Percentiles rank a stretch among this genome's conserved stretches.
Evolutionary conservation across 2,797 vertebrate genomes (phyloP).

Genomic region (Hippopotamyrus pictus): DNA sequence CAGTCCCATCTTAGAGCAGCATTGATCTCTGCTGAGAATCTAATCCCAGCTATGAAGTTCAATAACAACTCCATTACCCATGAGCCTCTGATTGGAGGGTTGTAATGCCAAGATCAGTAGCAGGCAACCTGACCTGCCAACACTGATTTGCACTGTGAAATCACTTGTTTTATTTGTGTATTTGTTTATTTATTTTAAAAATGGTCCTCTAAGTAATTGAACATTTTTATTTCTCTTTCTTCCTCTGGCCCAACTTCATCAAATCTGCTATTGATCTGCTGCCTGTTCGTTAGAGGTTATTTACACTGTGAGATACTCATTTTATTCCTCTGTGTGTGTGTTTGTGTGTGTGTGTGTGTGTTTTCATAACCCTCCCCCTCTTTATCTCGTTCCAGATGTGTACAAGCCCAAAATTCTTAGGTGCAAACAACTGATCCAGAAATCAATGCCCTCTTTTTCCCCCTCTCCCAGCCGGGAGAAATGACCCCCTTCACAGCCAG

Average conservation of each 20-base stretch:
- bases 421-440: slow-evolving; percentile 46
- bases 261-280: slow-evolving; percentile 56
- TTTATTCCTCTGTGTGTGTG: slow-evolving; percentile 38
- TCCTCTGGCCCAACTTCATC: slow-evolving; percentile 45
- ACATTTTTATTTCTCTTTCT: slow-evolving; percentile 54
- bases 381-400: slow-evolving; percentile 44
- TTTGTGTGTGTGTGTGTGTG: slow-evolving; percentile 31
- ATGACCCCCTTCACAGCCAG: slow-evolving; percentile 66
- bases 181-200: slow-evolving; percentile 40
- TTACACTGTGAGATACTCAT: slow-evolving; percentile 43
- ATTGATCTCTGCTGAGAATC: slow-evolving; percentile 71
- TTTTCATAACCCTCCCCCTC: slow-evolving; percentile 23
- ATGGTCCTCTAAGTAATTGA: slow-evolving; percentile 64
- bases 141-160: slow-evolving; percentile 70
- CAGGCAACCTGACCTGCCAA: slow-evolving; percentile 65
- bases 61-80: slow-evolving; percentile 74
- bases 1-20: slow-evolving; percentile 68
- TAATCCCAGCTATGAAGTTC: slow-evolving; percentile 71
- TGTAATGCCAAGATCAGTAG: slow-evolving; percentile 69
- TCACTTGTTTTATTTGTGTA: slow-evolving; percentile 55
- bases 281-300: slow-evolving; percentile 56
- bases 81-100: slow-evolving; percentile 64
- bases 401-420: slow-evolving; percentile 47
- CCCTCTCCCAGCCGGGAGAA: slow-evolving; percentile 59
- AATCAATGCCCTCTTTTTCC: slow-evolving; percentile 60